These are phyloP conservation scores for Eupithecia pulchellata DNA, from an alignment of 2,888 invertebrate genomes.

Conservation along the genomic window DNA sequence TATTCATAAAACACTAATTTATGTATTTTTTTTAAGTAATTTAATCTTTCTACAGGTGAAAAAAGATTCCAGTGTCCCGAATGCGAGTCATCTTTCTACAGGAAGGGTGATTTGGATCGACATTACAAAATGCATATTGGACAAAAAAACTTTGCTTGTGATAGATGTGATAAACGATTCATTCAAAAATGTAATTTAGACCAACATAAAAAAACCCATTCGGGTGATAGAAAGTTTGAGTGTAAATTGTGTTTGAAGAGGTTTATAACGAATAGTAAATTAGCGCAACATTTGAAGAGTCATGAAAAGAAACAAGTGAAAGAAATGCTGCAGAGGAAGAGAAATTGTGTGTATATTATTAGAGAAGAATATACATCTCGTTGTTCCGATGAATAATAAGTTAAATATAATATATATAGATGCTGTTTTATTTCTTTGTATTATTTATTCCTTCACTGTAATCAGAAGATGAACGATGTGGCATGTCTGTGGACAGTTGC, in stretches of 20 bases:
- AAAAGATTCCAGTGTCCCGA: not conserved
- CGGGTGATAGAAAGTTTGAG: conserved; percentile 64
- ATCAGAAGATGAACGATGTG: too few species aligned
- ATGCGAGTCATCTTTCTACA: conserved; percentile 6
- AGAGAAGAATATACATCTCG: not conserved
- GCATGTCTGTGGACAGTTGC: too few species aligned
- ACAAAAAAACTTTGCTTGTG: conserved; percentile 68
- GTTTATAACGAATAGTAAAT: conserved; percentile 70
- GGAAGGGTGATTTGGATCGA: conserved; percentile 5
- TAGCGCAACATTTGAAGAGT: conserved; percentile 62
- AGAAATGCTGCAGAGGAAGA: too few species aligned
- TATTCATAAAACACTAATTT: not conserved
- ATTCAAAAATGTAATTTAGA: conserved; percentile 74
- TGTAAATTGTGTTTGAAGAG: conserved; percentile 66
- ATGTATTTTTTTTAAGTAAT: too few species aligned
- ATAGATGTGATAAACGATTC: conserved; percentile 71
- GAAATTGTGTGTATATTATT: not conserved
- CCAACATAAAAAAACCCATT: conserved; percentile 74
- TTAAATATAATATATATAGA: too few species aligned
- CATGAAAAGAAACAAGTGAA: conserved; percentile 58
- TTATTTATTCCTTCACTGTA: too few species aligned
- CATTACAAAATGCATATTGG: conserved; percentile 46
- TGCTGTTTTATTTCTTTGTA: too few species aligned
- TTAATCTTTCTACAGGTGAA: conserved; percentile 3
- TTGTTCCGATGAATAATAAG: not conserved